Conservation (phyloP, 2,113 vertebrate genomes). For the Urocynchramus pylzowi region DNA sequence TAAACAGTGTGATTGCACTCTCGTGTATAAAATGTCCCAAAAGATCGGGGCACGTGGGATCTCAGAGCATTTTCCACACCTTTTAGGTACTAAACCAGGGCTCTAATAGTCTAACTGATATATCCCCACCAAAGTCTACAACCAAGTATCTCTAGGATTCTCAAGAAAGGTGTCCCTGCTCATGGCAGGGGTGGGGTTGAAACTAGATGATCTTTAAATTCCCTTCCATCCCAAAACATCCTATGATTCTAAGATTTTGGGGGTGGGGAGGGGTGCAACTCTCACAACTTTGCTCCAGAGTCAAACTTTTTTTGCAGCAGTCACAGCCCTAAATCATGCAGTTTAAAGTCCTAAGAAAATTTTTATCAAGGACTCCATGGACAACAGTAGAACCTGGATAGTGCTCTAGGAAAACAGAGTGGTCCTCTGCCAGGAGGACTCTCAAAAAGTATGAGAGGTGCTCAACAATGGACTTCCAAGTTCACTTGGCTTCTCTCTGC, state of each 20-base stretch:
- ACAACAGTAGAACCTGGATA: background rate
- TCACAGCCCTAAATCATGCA: background rate
- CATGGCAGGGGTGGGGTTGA: accelerated
- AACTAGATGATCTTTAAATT: background rate
- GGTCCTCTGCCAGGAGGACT: background rate
- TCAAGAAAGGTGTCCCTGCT: background rate
- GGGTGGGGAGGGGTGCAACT: background rate
- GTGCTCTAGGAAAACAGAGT: background rate
- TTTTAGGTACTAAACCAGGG: background rate
- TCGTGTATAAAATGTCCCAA: background rate
- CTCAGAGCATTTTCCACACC: background rate
- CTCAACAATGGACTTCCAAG: background rate
- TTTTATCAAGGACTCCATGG: background rate
- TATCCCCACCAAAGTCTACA: background rate
- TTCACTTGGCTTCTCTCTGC: background rate
- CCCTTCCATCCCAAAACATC: background rate
- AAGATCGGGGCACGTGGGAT: background rate
- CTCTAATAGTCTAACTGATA: background rate
- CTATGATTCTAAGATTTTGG: background rate
- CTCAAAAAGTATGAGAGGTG: background rate
- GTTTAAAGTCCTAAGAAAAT: background rate
- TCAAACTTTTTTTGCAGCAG: background rate
- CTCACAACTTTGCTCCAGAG: background rate
- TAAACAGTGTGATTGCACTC: background rate
- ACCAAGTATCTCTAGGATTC: background rate